Evolutionary conservation across 2,888 invertebrate species (phyloP).

Genomic region (Metacarcinus magister): DNA sequence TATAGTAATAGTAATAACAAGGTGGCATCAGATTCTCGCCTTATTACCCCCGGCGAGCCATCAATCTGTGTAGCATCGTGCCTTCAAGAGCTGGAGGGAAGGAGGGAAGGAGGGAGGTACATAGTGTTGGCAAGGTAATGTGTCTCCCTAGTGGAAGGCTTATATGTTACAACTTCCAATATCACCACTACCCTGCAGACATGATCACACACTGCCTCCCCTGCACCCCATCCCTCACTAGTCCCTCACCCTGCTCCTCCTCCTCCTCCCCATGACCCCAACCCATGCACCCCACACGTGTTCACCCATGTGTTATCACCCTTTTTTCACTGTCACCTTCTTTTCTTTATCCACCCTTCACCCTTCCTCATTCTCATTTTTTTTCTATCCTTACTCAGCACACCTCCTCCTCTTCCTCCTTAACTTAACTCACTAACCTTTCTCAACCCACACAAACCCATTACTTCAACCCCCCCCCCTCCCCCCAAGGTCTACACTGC

Average conservation of each 20-base stretch:
- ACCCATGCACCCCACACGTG: neutral
- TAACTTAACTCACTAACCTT: neutral
- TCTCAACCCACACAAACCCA: neutral
- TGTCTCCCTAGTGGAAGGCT: neutral
- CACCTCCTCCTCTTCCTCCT: neutral
- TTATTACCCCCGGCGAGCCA: neutral
- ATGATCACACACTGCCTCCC: neutral
- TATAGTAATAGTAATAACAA: neutral
- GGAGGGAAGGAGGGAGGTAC: neutral
- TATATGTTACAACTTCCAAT: slow-evolving; percentile 17
- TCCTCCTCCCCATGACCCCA: neutral
- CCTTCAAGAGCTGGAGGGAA: neutral
- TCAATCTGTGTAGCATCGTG: slow-evolving; percentile 10
- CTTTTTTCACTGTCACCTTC: neutral
- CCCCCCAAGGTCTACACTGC: neutral
- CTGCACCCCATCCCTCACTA: neutral
- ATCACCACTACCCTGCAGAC: neutral
- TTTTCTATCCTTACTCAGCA: too few species aligned
- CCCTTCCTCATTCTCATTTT: neutral
- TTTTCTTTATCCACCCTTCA: neutral
- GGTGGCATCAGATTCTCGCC: neutral
- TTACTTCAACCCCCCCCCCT: neutral
- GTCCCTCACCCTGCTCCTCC: neutral
- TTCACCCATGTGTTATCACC: neutral
- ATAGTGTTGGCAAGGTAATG: slow-evolving; percentile 16